These are phyloP conservation scores for Euzophera pinguis DNA, from an alignment of 2,888 invertebrate genomes.

Conservation along the genomic window DNA sequence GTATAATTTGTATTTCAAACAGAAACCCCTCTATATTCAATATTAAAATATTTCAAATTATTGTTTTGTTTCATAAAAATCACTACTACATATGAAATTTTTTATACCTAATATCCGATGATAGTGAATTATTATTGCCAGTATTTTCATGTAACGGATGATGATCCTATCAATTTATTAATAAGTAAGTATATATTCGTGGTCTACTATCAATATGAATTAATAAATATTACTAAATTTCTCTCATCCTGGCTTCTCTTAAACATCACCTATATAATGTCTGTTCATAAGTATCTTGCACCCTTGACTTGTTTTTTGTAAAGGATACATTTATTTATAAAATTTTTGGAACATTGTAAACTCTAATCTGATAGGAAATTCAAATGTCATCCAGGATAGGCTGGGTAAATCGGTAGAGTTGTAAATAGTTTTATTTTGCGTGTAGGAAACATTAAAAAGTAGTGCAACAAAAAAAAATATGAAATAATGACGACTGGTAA, in stretches of 20 bases:
- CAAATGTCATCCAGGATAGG: no score
- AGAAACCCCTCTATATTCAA: conserved; percentile 27
- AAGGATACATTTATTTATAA: no score
- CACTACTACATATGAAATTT: conserved; percentile 18
- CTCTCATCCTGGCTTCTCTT: conserved; percentile 21
- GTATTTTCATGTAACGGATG: conserved; percentile 21
- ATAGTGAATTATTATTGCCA: conserved; percentile 31
- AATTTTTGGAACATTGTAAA: no score
- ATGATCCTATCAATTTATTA: conserved; percentile 18
- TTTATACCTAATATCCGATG: conserved; percentile 29
- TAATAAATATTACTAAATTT: conserved; percentile 25
- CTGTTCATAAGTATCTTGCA: conserved; percentile 27
- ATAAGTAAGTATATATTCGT: conserved; percentile 16
- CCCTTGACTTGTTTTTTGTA: conserved; percentile 12
- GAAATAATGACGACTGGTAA: no score
- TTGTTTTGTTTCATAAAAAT: conserved; percentile 28
- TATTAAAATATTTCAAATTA: conserved; percentile 22
- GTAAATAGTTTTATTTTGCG: no score
- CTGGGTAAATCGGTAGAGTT: no score
- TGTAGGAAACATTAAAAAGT: no score
- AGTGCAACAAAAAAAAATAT: no score
- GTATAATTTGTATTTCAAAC: conserved; percentile 38
- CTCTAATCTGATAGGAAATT: no score
- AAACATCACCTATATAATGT: conserved; percentile 21
- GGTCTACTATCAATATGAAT: conserved; percentile 24